Conservation (phyloP, 2,797 vertebrate species). For the Arctocebus calabarensis region DNA sequence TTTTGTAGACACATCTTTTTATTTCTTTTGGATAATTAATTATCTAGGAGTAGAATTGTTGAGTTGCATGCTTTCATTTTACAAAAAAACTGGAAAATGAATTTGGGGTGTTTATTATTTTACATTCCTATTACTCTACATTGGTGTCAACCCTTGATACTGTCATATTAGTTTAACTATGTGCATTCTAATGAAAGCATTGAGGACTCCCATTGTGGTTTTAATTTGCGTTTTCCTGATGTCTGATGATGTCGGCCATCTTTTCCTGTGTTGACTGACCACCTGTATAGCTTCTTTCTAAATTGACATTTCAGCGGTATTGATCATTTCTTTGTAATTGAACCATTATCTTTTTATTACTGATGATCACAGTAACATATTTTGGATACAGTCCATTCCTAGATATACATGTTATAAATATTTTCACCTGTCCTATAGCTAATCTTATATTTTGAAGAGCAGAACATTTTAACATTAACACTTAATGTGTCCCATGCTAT, state of each 20-base stretch:
- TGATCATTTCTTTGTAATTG: not conserved
- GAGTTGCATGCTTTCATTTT: not conserved
- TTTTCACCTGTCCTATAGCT: not conserved
- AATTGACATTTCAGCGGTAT: not conserved
- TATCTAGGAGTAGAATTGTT: not conserved
- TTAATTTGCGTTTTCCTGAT: not conserved
- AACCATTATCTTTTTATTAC: not conserved
- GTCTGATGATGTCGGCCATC: not conserved
- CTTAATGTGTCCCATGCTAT: not conserved
- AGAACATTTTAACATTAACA: conserved; percentile 11
- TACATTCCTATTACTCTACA: not conserved
- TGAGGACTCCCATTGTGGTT: not conserved
- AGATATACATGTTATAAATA: not conserved
- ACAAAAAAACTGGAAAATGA: not conserved
- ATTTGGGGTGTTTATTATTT: not conserved
- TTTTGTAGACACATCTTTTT: not conserved
- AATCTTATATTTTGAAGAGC: not conserved
- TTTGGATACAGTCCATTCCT: not conserved
- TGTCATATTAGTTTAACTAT: not conserved
- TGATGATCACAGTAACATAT: not conserved
- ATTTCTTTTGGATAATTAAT: conserved; percentile 22
- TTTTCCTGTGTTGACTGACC: not conserved
- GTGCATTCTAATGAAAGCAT: not conserved
- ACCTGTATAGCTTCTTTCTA: not conserved
- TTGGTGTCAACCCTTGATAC: not conserved